Conservation (phyloP, 1,140 invertebrate species). For the Amyelois transitella region DNA sequence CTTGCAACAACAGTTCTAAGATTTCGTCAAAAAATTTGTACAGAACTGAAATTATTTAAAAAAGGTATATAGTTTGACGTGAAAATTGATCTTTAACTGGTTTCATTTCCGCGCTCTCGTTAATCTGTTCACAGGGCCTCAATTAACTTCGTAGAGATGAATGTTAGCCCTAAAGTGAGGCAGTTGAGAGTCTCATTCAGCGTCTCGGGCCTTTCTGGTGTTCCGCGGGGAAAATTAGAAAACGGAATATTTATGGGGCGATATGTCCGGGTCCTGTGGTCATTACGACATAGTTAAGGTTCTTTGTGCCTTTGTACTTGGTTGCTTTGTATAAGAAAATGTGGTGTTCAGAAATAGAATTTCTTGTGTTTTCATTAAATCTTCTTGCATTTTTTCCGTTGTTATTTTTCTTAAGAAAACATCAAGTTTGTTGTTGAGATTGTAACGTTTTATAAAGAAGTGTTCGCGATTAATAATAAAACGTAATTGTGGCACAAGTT, state of each 20-base stretch:
- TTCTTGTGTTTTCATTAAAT: not conserved
- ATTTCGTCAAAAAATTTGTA: too few species aligned
- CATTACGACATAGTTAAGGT: not conserved
- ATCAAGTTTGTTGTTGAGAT: too few species aligned
- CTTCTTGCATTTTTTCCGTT: not conserved
- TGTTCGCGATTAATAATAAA: too few species aligned
- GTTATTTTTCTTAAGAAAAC: not conserved
- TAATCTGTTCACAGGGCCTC: slow-evolving; percentile 25
- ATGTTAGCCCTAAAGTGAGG: slow-evolving; percentile 42
- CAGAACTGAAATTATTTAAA: too few species aligned
- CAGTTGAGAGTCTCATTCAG: slow-evolving; percentile 21
- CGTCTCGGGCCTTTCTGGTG: slow-evolving; percentile 18
- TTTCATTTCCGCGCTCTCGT: not conserved
- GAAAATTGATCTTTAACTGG: too few species aligned
- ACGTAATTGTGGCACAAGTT: too few species aligned
- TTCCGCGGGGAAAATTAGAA: slow-evolving; percentile 6
- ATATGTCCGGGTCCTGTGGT: not conserved
- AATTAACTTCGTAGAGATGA: slow-evolving; percentile 57
- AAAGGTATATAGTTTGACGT: too few species aligned
- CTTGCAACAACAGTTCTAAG: too few species aligned
- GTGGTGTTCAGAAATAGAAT: not conserved
- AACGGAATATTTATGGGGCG: not conserved
- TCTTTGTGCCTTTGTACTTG: not conserved
- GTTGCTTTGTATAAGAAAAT: not conserved
- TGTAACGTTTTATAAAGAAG: too few species aligned